These are phyloP conservation scores for Chelonus insularis DNA, from an alignment of 1,140 invertebrate genomes.

Conservation along the genomic window DNA sequence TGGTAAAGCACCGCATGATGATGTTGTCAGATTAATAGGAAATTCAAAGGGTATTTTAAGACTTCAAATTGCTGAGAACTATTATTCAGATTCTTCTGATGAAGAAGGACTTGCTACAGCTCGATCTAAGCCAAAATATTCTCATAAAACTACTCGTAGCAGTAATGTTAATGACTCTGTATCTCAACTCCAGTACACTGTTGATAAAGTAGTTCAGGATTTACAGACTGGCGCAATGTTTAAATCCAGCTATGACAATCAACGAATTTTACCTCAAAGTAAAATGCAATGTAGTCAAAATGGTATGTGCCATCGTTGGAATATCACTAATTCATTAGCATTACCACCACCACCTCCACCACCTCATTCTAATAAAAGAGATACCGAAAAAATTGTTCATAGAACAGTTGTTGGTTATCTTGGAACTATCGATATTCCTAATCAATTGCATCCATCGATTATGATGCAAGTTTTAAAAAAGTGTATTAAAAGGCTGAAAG, in stretches of 20 bases:
- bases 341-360: constrained; percentile 54
- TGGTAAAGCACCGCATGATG: constrained; percentile 86
- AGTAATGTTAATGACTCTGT: constrained; percentile 35
- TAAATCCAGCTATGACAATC: constrained; percentile 37
- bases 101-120: constrained; percentile 66
- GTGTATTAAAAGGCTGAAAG: constrained; percentile 84
- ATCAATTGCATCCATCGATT: constrained; percentile 76
- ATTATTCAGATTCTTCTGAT: constrained; percentile 84
- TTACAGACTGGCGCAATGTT: constrained; percentile 63
- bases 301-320: constrained; percentile 52
- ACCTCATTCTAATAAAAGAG: constrained; percentile 49
- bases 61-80: constrained; percentile 86
- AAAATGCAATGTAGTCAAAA: constrained; percentile 47
- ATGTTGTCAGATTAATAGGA: constrained; percentile 88
- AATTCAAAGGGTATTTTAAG: constrained; percentile 77
- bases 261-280: constrained; percentile 30
- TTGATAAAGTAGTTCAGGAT: constrained; percentile 63
- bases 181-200: constrained; percentile 48
- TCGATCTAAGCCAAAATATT: constrained; percentile 67
- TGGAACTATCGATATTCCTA: constrained; percentile 93
- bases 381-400: constrained; percentile 70
- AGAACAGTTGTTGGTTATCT: constrained; percentile 90
- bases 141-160: constrained; percentile 58
- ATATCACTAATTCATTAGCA: constrained; percentile 49
- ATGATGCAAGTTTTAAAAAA: constrained; percentile 73